A percentile compares a stretch with the other conserved stretches of the same genome.
phyloP scores from a whole-genome alignment of 1,140 invertebrate species.

The Acromyrmex echinatior region DNA sequence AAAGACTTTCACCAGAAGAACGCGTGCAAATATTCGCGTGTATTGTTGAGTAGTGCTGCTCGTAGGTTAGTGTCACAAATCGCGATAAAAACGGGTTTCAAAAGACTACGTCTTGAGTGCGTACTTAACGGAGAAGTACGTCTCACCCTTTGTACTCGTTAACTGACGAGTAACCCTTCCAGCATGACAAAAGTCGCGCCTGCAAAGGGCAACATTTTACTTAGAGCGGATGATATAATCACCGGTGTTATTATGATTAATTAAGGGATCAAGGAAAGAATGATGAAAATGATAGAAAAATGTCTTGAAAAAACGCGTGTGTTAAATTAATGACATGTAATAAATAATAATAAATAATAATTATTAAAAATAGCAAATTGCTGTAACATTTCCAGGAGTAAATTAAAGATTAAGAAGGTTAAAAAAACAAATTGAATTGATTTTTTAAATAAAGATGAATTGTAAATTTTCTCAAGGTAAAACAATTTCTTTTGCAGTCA shows the following conservation, averaged over 20 bases:
- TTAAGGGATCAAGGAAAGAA: background rate
- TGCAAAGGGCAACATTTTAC: slow-evolving; percentile 51
- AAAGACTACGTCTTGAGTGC: slow-evolving; percentile 42
- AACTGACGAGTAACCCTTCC: slow-evolving; percentile 49
- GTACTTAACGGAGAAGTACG: slow-evolving; percentile 37
- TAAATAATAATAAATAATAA: background rate
- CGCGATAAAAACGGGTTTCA: slow-evolving; percentile 61
- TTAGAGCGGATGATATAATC: slow-evolving; percentile 10
- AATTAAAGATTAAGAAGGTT: background rate
- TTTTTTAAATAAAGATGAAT: background rate
- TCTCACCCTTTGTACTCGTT: slow-evolving; percentile 29
- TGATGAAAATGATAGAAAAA: background rate
- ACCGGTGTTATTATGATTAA: background rate
- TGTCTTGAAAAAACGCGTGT: background rate
- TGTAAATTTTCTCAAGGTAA: background rate
- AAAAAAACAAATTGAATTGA: background rate
- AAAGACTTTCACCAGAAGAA: background rate
- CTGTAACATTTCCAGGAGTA: background rate
- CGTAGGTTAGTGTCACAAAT: slow-evolving; percentile 26
- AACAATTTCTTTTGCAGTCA: background rate
- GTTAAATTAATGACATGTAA: background rate
- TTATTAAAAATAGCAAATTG: background rate
- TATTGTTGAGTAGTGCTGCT: background rate
- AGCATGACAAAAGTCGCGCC: slow-evolving; percentile 32
- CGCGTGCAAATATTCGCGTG: background rate